Base-by-base conservation (phyloP, 2,888 invertebrate genomes). In the Diogma glabrata region DNA sequence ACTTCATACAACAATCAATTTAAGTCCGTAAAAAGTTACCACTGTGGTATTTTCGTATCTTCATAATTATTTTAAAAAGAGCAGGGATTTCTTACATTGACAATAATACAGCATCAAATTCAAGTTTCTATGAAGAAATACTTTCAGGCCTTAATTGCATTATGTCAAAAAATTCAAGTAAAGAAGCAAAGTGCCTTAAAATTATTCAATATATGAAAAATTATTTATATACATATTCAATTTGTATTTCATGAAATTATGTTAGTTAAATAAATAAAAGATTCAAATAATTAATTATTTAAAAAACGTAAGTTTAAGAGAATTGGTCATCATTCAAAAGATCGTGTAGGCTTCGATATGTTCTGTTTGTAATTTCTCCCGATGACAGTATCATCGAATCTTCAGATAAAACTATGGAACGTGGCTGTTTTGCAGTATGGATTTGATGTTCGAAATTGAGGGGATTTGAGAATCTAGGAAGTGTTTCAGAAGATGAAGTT, bases 321-420 rank as follows among this genome's bases (percentile, higher is more conserved):
- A 38, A 38, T 38, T 38, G 38, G 16, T 38, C 16, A 38, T 38
- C 38, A 38, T 16, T 40, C 40, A 40, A 19, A 40, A 40, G 40
- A 40, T 19, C 40, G 4, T 17, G 40, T 38, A 7, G 33, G 10
- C 33, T 33, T 33, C 14, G 33, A 33, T 33, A 33, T 33, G 33
- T 33, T 33, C 4, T 14, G 12, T 33, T 33, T 4, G 33, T 33
- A 33, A 33, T 33, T 33, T 33, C 33, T 33, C 33, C 38, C 38
- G 16, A 38, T 38, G 14, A 38, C 38, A 38, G 14, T 14, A 33
- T 33, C 33, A 33, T 33, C 12, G 38, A 38, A 40, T 40, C 40
- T 12, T 40, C 19, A 40, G 10, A 33, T 33, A 33, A 38, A 38
- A 38, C 38, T 17, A 38, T 17, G 8, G 16, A 38, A 38, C 38